These are phyloP conservation scores for Leuciscus waleckii DNA, from an alignment of 2,797 vertebrate genomes.

Conservation along the genomic window DNA sequence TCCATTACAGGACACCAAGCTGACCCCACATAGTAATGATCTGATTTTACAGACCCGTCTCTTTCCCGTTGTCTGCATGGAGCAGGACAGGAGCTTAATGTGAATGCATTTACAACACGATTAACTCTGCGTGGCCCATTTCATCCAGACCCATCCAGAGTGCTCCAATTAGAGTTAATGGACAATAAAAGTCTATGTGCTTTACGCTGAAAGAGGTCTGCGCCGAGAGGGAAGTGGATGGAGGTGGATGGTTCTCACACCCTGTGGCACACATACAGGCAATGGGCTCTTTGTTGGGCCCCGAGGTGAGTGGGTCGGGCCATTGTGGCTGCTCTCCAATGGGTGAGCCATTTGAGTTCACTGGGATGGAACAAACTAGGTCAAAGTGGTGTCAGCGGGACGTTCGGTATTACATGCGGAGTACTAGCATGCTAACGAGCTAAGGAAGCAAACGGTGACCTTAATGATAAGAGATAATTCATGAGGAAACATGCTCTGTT, in stretches of 20 bases:
- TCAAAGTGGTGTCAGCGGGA: slow-evolving; percentile 32
- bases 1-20: slow-evolving; percentile 35
- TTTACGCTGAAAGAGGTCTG: slow-evolving; percentile 36
- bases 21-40: slow-evolving; percentile 40
- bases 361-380: slow-evolving; percentile 48
- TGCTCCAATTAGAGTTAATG: slow-evolving; percentile 63
- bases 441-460: slow-evolving; percentile 8
- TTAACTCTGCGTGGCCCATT: slow-evolving; percentile 50
- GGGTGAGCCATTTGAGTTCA: slow-evolving; percentile 44
- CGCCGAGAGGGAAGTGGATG: slow-evolving; percentile 9
- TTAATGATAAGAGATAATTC: slow-evolving; percentile 10
- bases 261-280: slow-evolving; percentile 36
- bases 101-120: slow-evolving; percentile 53
- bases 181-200: slow-evolving; percentile 61
- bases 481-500: slow-evolving; percentile 20
- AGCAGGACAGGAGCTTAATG: slow-evolving; percentile 52
- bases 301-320: slow-evolving; percentile 44
- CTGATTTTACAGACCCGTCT: slow-evolving; percentile 44
- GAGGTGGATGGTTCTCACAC: slow-evolving; percentile 45
- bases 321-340: slow-evolving; percentile 43
- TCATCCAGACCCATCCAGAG: slow-evolving; percentile 47
- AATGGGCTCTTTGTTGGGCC: slow-evolving; percentile 38
- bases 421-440: background rate
- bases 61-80: slow-evolving; percentile 30
- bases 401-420: background rate